A percentile compares a stretch with the other conserved stretches of the same genome.
phyloP scores from a whole-genome alignment of 2,888 invertebrate species.

The Microplitis deprimator region DNA sequence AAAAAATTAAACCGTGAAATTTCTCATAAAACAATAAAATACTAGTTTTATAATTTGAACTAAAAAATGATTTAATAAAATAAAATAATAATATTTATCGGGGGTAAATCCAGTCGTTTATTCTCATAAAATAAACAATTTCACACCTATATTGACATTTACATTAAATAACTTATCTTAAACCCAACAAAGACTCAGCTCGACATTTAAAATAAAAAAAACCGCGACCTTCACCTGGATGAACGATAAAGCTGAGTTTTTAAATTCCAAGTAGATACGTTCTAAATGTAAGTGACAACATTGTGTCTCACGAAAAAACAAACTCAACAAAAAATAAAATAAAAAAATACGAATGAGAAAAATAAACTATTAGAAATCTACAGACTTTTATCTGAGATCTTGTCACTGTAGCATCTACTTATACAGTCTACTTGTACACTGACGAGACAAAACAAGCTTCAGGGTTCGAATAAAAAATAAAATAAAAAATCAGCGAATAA shows the following conservation, averaged over 20 bases:
- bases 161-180: not conserved
- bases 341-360: constrained; percentile 32
- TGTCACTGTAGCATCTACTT: constrained; percentile 52
- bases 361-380: constrained; percentile 47
- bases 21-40: too few relatives aligned
- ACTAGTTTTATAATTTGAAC: too few relatives aligned
- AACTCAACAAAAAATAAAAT: constrained; percentile 14
- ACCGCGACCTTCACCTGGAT: not conserved
- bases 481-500: not conserved
- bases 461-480: constrained; percentile 4
- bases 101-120: not conserved
- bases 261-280: constrained; percentile 9
- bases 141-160: not conserved
- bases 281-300: not conserved
- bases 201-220: not conserved
- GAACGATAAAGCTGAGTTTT: not conserved
- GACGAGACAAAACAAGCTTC: constrained; percentile 34
- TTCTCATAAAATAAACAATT: not conserved
- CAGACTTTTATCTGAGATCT: constrained; percentile 51
- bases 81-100: not conserved
- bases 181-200: not conserved
- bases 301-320: not conserved
- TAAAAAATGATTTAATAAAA: too few relatives aligned
- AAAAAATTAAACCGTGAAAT: too few relatives aligned
- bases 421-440: constrained; percentile 22